phyloP scores from a whole-genome alignment of 2,797 vertebrate species.

The Falco concolor region DNA sequence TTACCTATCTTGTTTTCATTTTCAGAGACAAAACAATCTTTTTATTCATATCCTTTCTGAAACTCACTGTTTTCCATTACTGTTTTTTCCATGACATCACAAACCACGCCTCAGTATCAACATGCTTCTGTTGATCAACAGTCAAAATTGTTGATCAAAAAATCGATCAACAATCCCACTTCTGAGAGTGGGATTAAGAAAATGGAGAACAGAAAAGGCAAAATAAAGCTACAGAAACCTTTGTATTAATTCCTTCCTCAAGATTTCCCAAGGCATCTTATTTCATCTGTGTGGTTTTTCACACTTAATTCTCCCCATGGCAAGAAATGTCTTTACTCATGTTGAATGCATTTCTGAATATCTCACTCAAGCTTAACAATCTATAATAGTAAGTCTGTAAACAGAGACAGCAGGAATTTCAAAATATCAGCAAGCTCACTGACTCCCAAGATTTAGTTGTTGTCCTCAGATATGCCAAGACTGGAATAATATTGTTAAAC shows the following conservation, averaged over 20 bases:
- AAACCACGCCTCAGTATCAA: neutral
- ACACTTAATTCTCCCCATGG: neutral
- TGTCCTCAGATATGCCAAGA: neutral
- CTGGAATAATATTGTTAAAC: neutral
- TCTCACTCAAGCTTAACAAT: neutral
- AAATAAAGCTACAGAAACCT: neutral
- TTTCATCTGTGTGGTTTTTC: neutral
- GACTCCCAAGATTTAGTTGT: neutral
- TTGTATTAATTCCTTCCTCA: neutral
- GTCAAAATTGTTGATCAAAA: too few species aligned
- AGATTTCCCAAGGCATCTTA: neutral
- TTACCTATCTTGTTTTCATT: neutral
- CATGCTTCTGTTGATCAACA: too few species aligned
- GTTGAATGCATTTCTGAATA: neutral
- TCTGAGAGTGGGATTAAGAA: neutral
- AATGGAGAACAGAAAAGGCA: neutral
- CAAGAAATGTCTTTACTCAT: neutral
- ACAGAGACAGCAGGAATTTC: conserved; percentile 11
- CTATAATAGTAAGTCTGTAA: neutral
- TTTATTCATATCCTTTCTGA: neutral
- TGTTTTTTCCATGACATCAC: neutral
- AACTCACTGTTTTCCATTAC: neutral
- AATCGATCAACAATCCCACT: neutral
- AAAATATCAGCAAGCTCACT: neutral
- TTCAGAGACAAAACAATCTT: neutral